phyloP scores from a whole-genome alignment of 1,140 invertebrate species.

The Lepeophtheirus salmonis region DNA sequence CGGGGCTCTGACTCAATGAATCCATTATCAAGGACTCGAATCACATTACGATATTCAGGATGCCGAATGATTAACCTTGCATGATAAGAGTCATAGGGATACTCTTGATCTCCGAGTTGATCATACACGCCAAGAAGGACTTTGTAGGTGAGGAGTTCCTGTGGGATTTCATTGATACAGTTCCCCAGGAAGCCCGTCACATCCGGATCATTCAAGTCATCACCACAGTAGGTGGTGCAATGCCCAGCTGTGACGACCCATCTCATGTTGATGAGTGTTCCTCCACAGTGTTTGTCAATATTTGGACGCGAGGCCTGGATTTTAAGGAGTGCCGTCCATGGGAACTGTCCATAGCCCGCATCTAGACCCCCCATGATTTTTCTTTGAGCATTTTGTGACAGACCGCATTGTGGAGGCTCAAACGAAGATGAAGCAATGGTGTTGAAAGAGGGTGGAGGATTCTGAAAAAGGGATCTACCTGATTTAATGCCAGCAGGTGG shows the following conservation, averaged over 20 bases:
- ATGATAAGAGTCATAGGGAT: constrained; percentile 1
- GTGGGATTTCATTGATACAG: constrained; percentile 9
- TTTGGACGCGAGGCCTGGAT: neutral
- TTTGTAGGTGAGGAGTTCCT: constrained; percentile 11
- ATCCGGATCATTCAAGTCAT: constrained; percentile 2
- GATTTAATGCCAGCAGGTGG: neutral
- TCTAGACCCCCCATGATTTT: constrained; percentile 18
- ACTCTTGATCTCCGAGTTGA: neutral
- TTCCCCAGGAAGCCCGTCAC: neutral
- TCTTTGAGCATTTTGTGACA: constrained; percentile 8
- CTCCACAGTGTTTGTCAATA: constrained; percentile 13
- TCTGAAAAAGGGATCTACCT: neutral
- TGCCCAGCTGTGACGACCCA: constrained; percentile 13
- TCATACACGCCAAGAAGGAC: constrained; percentile 13
- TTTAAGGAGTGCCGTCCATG: constrained; percentile 15
- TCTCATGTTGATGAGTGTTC: constrained; percentile 4
- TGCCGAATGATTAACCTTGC: constrained; percentile 7
- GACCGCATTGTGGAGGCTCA: constrained; percentile 3
- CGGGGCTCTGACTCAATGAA: constrained; percentile 7
- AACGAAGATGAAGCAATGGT: neutral
- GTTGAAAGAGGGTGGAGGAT: no score
- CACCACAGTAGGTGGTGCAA: constrained; percentile 9
- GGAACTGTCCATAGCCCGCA: constrained; percentile 17
- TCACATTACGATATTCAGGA: constrained; percentile 15
- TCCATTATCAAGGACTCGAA: constrained; percentile 3